Evolutionary conservation across 2,113 vertebrate species (phyloP), one percentile per base, ranked within the genome.

Genomic region (Nothoprocta pentlandii): DNA sequence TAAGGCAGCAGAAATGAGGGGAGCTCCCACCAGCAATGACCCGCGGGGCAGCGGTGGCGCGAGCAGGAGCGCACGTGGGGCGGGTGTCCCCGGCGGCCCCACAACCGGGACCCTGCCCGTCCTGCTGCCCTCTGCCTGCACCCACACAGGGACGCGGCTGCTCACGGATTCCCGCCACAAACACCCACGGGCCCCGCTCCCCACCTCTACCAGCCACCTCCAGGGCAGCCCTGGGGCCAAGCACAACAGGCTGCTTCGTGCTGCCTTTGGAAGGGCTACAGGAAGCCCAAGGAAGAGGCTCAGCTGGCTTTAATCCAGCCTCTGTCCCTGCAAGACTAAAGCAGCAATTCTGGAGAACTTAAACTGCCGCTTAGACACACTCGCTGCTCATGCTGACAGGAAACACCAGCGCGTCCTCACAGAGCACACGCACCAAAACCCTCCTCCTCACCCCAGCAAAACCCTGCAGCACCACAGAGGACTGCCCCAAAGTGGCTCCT

Each of bases 351-450:
- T 2, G 0, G 23, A 47, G 46, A 54, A 47, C 34, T 61, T 39
- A 54, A 7, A 1, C 6, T 2, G 0, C 10, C 28, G 6, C 0
- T 2, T 3, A 7, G 25, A 16, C 2, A 0, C 0, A 32, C 63
- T 74, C 71, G 42, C 41, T 1, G 1, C 47, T 32, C 49, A 75
- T 0, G 0, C 13, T 34, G 2, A 12, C 0, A 0, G 25, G 28
- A 20, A 49, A 12, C 69, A 5, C 49, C 2, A 0, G 25, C 0
- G 0, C 30, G 7, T n/a, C 42, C 17, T 36, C 78, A 30, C 2
- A 6, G 19, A 61, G 41, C 32, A 36, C 0, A 0, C 0, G 0
- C 16, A 25, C 44, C 56, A 42, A 42, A 80, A 53, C 23, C 28
- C 58, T 70, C 9, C 44, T 80, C 21, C 34, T 25, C 0, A 0